phyloP scores from a whole-genome alignment of 92 coral and sea anemone species.

The Palythoa grandis region DNA sequence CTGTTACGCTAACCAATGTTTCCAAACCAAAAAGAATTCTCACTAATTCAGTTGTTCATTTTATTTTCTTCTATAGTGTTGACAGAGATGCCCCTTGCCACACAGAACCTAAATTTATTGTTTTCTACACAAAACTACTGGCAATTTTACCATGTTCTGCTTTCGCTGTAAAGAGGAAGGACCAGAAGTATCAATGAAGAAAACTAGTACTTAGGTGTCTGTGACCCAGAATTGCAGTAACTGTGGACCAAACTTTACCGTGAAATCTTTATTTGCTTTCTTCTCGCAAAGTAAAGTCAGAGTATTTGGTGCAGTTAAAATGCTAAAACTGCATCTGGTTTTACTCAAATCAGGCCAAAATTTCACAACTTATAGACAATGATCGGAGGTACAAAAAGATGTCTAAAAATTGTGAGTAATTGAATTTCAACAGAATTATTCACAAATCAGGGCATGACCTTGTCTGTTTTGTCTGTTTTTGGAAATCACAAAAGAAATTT shows the following conservation, averaged over 20 bases:
- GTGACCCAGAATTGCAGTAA: conserved; percentile 1
- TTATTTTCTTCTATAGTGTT: background rate
- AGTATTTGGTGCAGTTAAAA: too few relatives aligned
- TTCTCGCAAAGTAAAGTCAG: too few relatives aligned
- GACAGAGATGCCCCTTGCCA: conserved; percentile 6
- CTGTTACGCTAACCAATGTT: background rate
- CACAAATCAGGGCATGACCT: too few relatives aligned
- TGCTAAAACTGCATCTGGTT: too few relatives aligned
- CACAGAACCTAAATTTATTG: conserved; percentile 3
- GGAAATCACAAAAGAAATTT: too few relatives aligned
- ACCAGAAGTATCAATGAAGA: conserved; percentile 3
- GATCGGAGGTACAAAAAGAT: too few relatives aligned
- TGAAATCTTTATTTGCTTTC: too few relatives aligned
- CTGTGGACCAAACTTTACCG: background rate
- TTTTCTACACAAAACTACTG: conserved; percentile 8
- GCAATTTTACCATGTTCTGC: conserved; percentile 17
- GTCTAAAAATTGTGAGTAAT: too few relatives aligned
- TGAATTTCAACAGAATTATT: too few relatives aligned
- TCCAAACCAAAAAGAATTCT: background rate
- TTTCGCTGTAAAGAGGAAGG: conserved; percentile 1
- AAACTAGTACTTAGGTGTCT: background rate
- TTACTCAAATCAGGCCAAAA: too few relatives aligned
- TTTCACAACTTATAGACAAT: too few relatives aligned
- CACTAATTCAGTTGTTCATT: background rate
- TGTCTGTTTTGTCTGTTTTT: too few relatives aligned